Conservation (phyloP, 2,888 invertebrate genomes). For the Agrochola circellaris region DNA sequence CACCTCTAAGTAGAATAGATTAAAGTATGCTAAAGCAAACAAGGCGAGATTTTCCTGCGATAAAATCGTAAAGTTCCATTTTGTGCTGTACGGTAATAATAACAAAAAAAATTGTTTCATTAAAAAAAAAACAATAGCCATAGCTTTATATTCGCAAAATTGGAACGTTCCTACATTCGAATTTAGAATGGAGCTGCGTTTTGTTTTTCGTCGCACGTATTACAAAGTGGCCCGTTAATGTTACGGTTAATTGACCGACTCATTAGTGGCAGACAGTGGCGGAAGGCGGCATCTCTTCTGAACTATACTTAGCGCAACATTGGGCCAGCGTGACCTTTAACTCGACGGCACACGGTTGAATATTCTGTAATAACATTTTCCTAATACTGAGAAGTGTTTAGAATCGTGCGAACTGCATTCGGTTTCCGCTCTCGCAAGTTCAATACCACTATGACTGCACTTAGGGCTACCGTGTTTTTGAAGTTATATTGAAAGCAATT, state of each 20-base stretch:
- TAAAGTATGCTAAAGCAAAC: conserved; percentile 77
- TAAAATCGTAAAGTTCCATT: conserved; percentile 70
- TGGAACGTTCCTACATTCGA: conserved; percentile 53
- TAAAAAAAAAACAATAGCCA: conserved; percentile 15
- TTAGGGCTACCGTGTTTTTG: conserved; percentile 64
- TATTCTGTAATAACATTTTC: conserved; percentile 58
- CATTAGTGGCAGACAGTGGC: conserved; percentile 79
- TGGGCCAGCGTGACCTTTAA: conserved; percentile 51
- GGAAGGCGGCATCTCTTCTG: conserved; percentile 76
- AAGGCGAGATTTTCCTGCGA: conserved; percentile 64
- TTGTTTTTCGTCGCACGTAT: conserved; percentile 69
- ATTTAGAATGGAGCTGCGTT: conserved; percentile 70
- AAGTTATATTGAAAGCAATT: conserved; percentile 33
- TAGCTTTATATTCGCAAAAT: conserved; percentile 34
- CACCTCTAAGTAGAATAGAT: conserved; percentile 86
- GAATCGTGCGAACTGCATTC: conserved; percentile 79
- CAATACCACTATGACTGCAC: conserved; percentile 80
- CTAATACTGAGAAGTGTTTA: conserved; percentile 66
- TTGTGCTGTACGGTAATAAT: conserved; percentile 66
- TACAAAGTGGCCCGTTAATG: conserved; percentile 75
- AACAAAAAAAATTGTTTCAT: conserved; percentile 57
- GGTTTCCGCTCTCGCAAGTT: conserved; percentile 82
- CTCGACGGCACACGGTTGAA: conserved; percentile 63
- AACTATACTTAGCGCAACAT: conserved; percentile 59
- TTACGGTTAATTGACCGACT: conserved; percentile 82